These are phyloP conservation scores for Archilochus colubris DNA, from an alignment of 2,113 vertebrate genomes.

Conservation along the genomic window DNA sequence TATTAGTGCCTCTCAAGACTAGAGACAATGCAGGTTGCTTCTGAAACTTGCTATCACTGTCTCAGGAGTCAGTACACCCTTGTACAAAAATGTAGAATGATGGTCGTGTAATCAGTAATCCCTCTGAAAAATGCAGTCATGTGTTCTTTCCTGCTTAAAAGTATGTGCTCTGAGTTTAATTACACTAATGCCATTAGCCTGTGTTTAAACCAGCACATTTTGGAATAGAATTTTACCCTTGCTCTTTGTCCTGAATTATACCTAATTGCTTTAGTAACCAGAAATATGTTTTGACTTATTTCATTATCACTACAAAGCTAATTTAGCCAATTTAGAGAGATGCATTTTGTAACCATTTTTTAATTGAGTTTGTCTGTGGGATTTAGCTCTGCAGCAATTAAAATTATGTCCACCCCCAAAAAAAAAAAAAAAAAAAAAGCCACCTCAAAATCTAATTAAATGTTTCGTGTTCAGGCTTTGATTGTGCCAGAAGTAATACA, in stretches of 20 bases:
- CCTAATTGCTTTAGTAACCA: not conserved
- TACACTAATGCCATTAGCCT: not conserved
- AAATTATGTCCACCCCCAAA: not conserved
- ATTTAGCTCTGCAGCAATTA: not conserved
- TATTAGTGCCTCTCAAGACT: constrained; percentile 23
- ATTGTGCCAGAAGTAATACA: not conserved
- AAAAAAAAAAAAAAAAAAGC: not conserved
- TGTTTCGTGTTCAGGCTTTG: not conserved
- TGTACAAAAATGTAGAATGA: not conserved
- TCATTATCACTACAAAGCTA: not conserved
- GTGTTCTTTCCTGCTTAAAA: not conserved
- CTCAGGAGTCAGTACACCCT: not conserved
- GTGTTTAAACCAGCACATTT: not conserved
- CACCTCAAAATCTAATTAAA: not conserved
- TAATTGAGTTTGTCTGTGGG: not conserved
- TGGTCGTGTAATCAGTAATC: not conserved
- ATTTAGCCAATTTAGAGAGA: not conserved
- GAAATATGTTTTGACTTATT: not conserved
- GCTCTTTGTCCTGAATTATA: not conserved
- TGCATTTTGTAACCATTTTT: not conserved
- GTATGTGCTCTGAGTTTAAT: not conserved
- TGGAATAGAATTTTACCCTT: not conserved
- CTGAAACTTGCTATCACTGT: not conserved
- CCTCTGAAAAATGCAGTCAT: not conserved
- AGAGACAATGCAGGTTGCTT: not conserved